Evolutionary conservation across 2,888 invertebrate species (phyloP), one percentile per base, ranked within the genome.

Genomic region (Artemia sinica): DNA sequence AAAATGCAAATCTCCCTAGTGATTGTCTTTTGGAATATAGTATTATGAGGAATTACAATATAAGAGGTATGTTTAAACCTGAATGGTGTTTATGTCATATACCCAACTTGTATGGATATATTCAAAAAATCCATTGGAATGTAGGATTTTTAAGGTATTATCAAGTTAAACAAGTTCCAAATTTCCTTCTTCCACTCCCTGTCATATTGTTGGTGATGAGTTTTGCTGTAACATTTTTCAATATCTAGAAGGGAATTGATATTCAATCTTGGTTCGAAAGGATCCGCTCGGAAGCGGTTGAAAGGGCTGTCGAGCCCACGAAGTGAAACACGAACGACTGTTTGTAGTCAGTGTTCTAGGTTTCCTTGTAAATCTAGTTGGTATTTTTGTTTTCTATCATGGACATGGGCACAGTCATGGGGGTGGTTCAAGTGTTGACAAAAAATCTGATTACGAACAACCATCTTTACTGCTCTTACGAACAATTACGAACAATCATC

Each of bases 261-360:
- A 18, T 18, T 18, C 18, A 18, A 18, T 18, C 18, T 18, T 18
- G 18, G 18, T 18, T 18, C 18, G 18, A 18, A 18, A 18, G 18
- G 18, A 93, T 97, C 71, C 87, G 96, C 83, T 92, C 92, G 0
- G 95, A 95, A 78, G 94, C 95, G 68, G 92, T 97, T 0, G 96
- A 96, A 80, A 82, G 96, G 74, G 85, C 90, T 8, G 89, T 96
- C 73, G 96, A 97, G 79, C 96, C 96, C 96, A 96, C 41, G 95
- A 97, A 82, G 91, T 96, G 2, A 93, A 96, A 79, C 96, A 97
- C 78, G 96, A 97, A 77, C 83, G 96, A 67, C 81, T 97, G 9
- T 89, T 97, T 76, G 80, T 94, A 1, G 91, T 97, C 4, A 95
- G 95, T 10, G 87, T 96, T 8, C 78, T 93, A 70, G 96, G 96